Base-by-base conservation (phyloP, 2,113 vertebrate genomes). In the Trematomus loennbergii region DNA sequence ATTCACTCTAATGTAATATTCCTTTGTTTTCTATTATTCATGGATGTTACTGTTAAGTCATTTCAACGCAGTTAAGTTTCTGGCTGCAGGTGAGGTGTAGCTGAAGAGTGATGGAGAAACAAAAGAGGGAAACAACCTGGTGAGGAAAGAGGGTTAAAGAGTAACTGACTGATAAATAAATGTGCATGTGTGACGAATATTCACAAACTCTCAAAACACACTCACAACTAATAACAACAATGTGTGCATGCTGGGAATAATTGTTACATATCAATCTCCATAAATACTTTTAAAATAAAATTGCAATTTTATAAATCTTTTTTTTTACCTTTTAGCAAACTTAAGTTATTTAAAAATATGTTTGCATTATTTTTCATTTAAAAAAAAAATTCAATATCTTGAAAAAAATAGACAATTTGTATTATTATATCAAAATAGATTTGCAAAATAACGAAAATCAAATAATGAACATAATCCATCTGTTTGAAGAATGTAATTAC, bases 1-100 rank as follows among this genome's bases (percentile, higher is more conserved):
- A 61, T 59, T 67, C 48, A 58, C 60, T 72, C 65, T 22, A n/a
- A 49, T 43, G 33, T 55, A 61, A 48, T 36, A 43, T 9, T n/a
- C 60, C 1, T 61, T 50, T 43, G 5, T 50, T 17, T 48, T 36
- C 3, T 15, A 16, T 69, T 22, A 20, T 66, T 52, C 49, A 68
- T 49, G 12, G 36, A 12, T 50, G 16, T 36, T 43, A 40, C 36
- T 40, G 29, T 29, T 29, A 40, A 40, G 36, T 40, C 8, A 40
- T 40, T 40, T 9, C 29, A 0, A 40, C 36, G 5, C 5, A 40
- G 36, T 40, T 40, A 40, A 4, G 5, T 40, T 40, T 40, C 40
- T n/a, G 29, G 1, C 57, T 50, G 40, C 7, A 45, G 58, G 49
- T 36, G 40, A 63, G 15, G 40, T 18, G 40, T 43, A 12, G 12